Percentiles rank a stretch among this genome's conserved stretches.
phyloP scores from a whole-genome alignment of 2,797 vertebrate genomes.

The Urosaurus nigricauda region DNA sequence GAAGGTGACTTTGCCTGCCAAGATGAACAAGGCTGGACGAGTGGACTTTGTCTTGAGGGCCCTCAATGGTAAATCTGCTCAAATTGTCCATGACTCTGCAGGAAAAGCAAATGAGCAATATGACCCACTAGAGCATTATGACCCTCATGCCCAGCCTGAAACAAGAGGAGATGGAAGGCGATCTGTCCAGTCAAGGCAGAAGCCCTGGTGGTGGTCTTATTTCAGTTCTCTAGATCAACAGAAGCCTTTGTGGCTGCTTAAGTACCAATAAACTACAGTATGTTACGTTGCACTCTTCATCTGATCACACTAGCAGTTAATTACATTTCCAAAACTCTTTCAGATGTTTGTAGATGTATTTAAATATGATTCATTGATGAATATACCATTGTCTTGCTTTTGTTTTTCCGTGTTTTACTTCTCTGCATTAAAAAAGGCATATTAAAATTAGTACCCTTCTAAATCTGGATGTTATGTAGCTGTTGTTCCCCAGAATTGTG shows the following conservation, averaged over 20 bases:
- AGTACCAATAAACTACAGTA: conserved; percentile 80
- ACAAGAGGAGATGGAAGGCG: conserved; percentile 64
- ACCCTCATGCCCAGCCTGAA: conserved; percentile 65
- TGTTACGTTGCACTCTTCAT: accelerated
- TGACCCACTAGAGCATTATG: conserved; percentile 86
- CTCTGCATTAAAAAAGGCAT: conserved; percentile 31
- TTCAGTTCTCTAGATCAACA: conserved; percentile 88
- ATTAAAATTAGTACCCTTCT: conserved; percentile 59
- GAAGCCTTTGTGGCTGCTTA: conserved; percentile 92
- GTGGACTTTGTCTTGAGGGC: conserved; percentile 91
- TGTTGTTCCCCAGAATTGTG: conserved; percentile 34
- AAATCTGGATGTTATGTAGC: conserved; percentile 42
- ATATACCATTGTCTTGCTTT: conserved; percentile 35
- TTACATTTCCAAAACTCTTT: accelerated
- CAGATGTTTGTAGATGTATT: conserved; percentile 48
- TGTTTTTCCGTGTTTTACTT: conserved; percentile 40
- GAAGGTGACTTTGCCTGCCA: conserved; percentile 87
- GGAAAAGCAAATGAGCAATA: conserved; percentile 77
- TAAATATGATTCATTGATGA: conserved; percentile 59
- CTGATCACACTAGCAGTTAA: not conserved
- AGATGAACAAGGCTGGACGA: conserved; percentile 84
- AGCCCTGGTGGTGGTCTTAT: conserved; percentile 98
- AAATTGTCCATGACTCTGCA: conserved; percentile 71
- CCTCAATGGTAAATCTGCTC: conserved; percentile 77
- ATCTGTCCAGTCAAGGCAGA: conserved; percentile 74